Base-by-base conservation (phyloP, 2,888 invertebrate species). In the Ormyrus labotus region DNA sequence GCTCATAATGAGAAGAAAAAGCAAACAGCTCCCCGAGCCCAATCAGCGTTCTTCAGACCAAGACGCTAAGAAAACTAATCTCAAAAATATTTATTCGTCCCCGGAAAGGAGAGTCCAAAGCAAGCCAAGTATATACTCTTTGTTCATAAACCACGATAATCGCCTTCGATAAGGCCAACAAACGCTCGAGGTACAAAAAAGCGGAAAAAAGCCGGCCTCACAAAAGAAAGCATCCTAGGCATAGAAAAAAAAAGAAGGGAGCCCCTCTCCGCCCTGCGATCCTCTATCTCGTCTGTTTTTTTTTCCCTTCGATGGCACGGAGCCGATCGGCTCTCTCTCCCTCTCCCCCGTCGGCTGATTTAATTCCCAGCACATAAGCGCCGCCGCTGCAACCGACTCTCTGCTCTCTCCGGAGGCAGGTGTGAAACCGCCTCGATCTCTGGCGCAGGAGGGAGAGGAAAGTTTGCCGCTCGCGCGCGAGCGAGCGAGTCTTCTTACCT, bases 301-400 rank as follows among this genome's bases (percentile, higher is more conserved):
- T 75, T 81, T 79, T 64, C 73, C 68, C 78, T 73, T 72, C 60
- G 53, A 64, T 55, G 60, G 19, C 8, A n/a, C 45, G 11, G 8
- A 74, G 68, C 61, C 68, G 53, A 68, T 69, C 61, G 47, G 74
- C 67, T 60, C 51, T 67, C 51, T 11, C 19, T 2, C 13, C 8
- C 51, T 51, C 5, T 48, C 0, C 47, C 11, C 58, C 50, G 50
- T 10, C 65, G 70, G 64, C 78, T 80, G 83, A 83, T 84, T 83
- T 83, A 83, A 84, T 84, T 83, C 82, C 78, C 84, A 34, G 80
- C 73, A 76, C 72, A 13, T 72, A 55, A 55, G 72, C 67, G 47
- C 51, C 55, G 11, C 55, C n/a, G 10, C 6, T 34, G 11, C 11
- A n/a, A 50, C 11, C 60, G 19, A 34, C 34, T 34, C 34, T 13